These are phyloP conservation scores for Morpho achilles DNA, from an alignment of 2,888 invertebrate genomes.

Conservation along the genomic window DNA sequence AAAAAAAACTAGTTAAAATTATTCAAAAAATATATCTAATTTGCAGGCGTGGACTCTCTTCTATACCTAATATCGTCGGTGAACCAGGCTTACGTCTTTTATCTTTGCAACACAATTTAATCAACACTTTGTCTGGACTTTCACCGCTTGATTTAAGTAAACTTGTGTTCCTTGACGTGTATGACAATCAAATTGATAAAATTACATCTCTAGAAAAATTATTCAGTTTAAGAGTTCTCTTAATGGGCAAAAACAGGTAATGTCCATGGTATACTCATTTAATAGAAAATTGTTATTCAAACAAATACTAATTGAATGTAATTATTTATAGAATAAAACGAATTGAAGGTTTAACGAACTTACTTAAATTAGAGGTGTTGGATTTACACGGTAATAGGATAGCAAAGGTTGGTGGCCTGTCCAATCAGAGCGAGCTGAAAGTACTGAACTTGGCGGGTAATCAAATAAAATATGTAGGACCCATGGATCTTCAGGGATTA, in stretches of 20 bases:
- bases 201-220: slow-evolving; percentile 88
- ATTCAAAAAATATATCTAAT: neutral
- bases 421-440: slow-evolving; percentile 86
- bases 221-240: slow-evolving; percentile 88
- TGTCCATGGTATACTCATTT: neutral
- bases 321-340: slow-evolving; percentile 82
- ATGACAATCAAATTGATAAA: slow-evolving; percentile 95
- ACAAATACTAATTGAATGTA: slow-evolving; percentile 80
- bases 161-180: slow-evolving; percentile 94
- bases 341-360: slow-evolving; percentile 86
- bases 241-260: slow-evolving; percentile 95
- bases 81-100: slow-evolving; percentile 89
- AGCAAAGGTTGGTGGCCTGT: slow-evolving; percentile 84
- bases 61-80: slow-evolving; percentile 89
- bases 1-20: neutral
- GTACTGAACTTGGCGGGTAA: slow-evolving; percentile 96
- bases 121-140: slow-evolving; percentile 85
- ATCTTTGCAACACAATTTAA: slow-evolving; percentile 95
- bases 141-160: slow-evolving; percentile 80
- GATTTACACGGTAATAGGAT: slow-evolving; percentile 97
- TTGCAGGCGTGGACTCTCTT: slow-evolving; percentile 86
- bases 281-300: neutral
- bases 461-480: slow-evolving; percentile 87
- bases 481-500: slow-evolving; percentile 88
- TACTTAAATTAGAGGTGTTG: slow-evolving; percentile 90